phyloP scores from a whole-genome alignment of 2,113 vertebrate species.

The Petrocephalus zakoni region DNA sequence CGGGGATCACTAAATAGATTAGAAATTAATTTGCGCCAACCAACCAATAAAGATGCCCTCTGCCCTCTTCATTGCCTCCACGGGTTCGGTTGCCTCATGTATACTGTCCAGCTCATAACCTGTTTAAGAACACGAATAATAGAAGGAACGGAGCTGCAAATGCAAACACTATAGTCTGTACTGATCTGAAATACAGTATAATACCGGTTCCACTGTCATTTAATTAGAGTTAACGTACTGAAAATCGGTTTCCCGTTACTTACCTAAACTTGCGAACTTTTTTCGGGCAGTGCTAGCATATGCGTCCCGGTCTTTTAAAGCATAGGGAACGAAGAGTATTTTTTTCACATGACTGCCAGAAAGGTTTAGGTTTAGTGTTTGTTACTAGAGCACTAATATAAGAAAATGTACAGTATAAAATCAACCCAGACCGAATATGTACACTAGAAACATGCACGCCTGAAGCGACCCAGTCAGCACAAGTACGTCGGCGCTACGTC shows the following conservation, averaged over 20 bases:
- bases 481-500: too few relatives aligned
- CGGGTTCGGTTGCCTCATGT: slow-evolving; percentile 71
- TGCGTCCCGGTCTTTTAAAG: slow-evolving; percentile 66
- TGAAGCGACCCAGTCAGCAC: too few relatives aligned
- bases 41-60: slow-evolving; percentile 79
- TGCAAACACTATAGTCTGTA: not conserved
- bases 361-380: not conserved
- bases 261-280: slow-evolving; percentile 69
- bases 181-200: not conserved
- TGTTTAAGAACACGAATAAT: slow-evolving; percentile 34
- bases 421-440: not conserved
- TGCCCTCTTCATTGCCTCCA: slow-evolving; percentile 66
- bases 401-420: not conserved
- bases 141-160: not conserved
- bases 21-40: not conserved
- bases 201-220: not conserved
- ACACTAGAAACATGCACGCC: not conserved
- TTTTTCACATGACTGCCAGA: slow-evolving; percentile 61
- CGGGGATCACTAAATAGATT: not conserved
- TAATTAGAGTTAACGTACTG: too few relatives aligned
- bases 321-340: slow-evolving; percentile 74
- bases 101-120: slow-evolving; percentile 76
- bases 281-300: slow-evolving; percentile 66
- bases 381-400: not conserved
- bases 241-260: not conserved